Evolutionary conservation across 2,113 vertebrate species (phyloP).

Genomic region (Peromyscus maniculatus): DNA sequence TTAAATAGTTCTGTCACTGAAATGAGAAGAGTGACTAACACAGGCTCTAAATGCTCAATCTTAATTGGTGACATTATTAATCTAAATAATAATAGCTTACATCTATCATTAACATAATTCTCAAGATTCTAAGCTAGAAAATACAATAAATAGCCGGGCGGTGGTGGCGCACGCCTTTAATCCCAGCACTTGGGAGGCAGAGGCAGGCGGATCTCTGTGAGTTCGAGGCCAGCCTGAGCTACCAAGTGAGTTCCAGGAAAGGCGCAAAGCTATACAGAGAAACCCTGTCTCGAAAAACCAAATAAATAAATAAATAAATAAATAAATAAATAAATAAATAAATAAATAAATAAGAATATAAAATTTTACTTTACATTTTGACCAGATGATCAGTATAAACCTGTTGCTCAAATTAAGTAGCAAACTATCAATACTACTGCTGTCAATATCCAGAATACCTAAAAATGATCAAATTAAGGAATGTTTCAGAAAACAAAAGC

Average conservation of each 20-base stretch:
- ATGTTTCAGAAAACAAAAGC: slow-evolving; percentile 50
- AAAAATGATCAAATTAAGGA: background rate
- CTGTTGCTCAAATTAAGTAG: slow-evolving; percentile 49
- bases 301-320: background rate
- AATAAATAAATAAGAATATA: slow-evolving; percentile 23
- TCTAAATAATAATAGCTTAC: slow-evolving; percentile 29
- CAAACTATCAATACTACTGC: background rate
- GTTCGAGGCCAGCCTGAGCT: too few species aligned
- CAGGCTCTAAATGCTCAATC: background rate
- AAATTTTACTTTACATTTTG: slow-evolving; percentile 1
- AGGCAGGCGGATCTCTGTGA: too few species aligned
- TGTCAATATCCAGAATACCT: slow-evolving; percentile 32
- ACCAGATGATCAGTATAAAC: slow-evolving; percentile 19
- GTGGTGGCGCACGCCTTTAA: too few species aligned
- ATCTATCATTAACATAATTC: slow-evolving; percentile 22
- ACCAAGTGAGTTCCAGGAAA: too few species aligned
- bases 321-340: slow-evolving; percentile 13
- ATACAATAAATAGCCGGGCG: background rate
- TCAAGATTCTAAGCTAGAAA: slow-evolving; percentile 4
- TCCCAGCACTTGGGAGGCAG: too few species aligned
- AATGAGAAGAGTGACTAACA: background rate
- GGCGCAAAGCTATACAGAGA: too few species aligned
- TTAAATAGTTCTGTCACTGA: background rate
- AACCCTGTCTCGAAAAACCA: too few species aligned
- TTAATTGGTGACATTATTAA: slow-evolving; percentile 5